These are phyloP conservation scores for Oophaga sylvatica DNA, from an alignment of 2,797 vertebrate species.

Conservation along the genomic window DNA sequence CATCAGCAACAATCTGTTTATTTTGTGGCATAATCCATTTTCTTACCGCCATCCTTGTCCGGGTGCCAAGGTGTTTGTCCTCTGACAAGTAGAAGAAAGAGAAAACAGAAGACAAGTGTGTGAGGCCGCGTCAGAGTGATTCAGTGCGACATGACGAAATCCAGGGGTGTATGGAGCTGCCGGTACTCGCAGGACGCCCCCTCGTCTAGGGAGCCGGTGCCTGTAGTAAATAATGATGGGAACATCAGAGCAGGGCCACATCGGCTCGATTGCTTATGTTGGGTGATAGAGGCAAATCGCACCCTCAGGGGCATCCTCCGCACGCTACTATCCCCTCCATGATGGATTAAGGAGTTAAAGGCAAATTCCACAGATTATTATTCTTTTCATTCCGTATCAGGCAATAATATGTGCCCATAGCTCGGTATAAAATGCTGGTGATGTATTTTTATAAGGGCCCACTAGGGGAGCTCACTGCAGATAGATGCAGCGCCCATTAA, in stretches of 20 bases:
- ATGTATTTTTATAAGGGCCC: not conserved
- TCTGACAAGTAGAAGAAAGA: not conserved
- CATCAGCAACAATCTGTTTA: not conserved
- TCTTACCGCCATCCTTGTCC: not conserved
- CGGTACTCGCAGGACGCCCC: not conserved
- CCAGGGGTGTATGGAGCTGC: not conserved
- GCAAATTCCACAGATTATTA: not conserved
- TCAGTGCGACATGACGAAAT: not conserved
- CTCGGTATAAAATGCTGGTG: not conserved
- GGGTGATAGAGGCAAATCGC: not conserved
- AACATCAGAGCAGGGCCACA: not conserved
- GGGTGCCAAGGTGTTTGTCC: not conserved
- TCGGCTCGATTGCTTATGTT: not conserved
- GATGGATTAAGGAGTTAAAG: not conserved
- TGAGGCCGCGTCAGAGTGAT: not conserved
- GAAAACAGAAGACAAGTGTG: not conserved
- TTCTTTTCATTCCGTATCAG: not conserved
- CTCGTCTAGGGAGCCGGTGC: not conserved
- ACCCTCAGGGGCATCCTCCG: not conserved
- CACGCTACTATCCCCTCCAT: too few relatives aligned
- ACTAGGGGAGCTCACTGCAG: not conserved
- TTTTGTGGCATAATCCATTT: not conserved
- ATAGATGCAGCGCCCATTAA: not conserved
- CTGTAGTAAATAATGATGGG: not conserved
- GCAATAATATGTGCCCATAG: not conserved